Evolutionary conservation across 2,888 invertebrate species (phyloP), one percentile per base, ranked within the genome.

Genomic region (Gisinianus flammeolus): DNA sequence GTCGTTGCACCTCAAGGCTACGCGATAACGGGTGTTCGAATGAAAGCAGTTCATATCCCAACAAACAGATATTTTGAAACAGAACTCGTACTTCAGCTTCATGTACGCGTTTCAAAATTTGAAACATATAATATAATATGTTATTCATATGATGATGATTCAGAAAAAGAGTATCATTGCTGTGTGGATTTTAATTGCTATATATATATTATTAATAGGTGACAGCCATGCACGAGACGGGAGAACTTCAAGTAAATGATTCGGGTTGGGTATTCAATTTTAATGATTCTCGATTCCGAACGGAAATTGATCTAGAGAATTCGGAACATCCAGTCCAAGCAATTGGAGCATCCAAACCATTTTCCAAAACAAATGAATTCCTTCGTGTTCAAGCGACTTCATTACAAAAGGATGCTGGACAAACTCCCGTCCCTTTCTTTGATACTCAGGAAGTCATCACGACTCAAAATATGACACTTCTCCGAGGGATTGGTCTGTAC

Each of bases 351-450:
- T 76, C 75, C 0, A 8, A 31, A 4, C 68, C 79, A 2, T 52
- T 22, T 19, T 70, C 70, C 31, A 44, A 66, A 24, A n/a, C 74
- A n/a, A 74, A 69, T n/a, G 19, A 35, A n/a, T 79, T n/a, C 68
- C 8, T 79, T 2, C 6, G 62, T 24, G 70, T 79, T n/a, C 76
- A 76, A 58, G 70, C 67, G 16, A 67, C 72, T 2, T 79, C 79
- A 5, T 19, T 79, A 10, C 52, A 70, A 24, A 70, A 76, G 28
- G 79, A 79, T 44, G 76, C 58, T 5, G 79, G 76, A 30, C 79
- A 79, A 54, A 79, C 79, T 0, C 79, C 79, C n/a, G 76, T 79
- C 26, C 79, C 79, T 2, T 79, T 79, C 28, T 79, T 79, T 56
- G 79, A 79, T 35, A 72, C 58, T 16, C 79, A 79, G 56, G 67